phyloP scores from a whole-genome alignment of 2,888 invertebrate genomes.

The Drosophila antonietae region DNA sequence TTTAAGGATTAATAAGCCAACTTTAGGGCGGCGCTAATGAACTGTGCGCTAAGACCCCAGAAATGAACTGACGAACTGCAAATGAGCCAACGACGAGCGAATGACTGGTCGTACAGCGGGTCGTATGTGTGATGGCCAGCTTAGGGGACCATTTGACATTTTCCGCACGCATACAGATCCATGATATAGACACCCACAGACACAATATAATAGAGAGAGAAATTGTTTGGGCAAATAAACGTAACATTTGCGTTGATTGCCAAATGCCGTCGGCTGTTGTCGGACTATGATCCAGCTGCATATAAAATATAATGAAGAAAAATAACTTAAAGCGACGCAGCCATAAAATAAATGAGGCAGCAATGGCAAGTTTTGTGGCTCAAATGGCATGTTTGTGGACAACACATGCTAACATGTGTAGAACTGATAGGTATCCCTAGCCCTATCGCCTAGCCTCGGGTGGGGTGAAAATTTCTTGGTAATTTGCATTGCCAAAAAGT shows the following conservation, averaged over 20 bases:
- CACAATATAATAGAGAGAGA: slow-evolving; percentile 10
- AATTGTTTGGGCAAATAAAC: slow-evolving; percentile 66
- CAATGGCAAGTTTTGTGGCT: slow-evolving; percentile 69
- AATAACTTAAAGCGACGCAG: slow-evolving; percentile 74
- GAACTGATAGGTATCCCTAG: slow-evolving; percentile 22
- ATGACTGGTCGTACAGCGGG: slow-evolving; percentile 39
- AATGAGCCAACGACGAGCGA: slow-evolving; percentile 35
- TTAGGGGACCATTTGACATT: slow-evolving; percentile 60
- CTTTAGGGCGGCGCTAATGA: slow-evolving; percentile 68
- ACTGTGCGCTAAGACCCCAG: slow-evolving; percentile 64
- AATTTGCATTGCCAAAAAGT: slow-evolving; percentile 69
- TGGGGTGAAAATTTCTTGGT: slow-evolving; percentile 56
- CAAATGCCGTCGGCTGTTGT: slow-evolving; percentile 59
- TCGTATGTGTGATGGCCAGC: slow-evolving; percentile 68
- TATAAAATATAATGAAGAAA: slow-evolving; percentile 78
- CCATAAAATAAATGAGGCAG: slow-evolving; percentile 76
- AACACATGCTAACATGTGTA: slow-evolving; percentile 45
- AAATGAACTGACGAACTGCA: slow-evolving; percentile 69
- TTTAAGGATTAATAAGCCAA: slow-evolving; percentile 75
- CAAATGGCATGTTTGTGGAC: slow-evolving; percentile 54
- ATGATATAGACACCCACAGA: background rate
- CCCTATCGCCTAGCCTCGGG: slow-evolving; percentile 5
- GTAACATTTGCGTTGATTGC: slow-evolving; percentile 75
- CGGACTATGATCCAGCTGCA: slow-evolving; percentile 30
- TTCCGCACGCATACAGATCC: slow-evolving; percentile 40